Conservation (phyloP, 92 coral and sea anemone species). For the Pocillopora grandis region DNA sequence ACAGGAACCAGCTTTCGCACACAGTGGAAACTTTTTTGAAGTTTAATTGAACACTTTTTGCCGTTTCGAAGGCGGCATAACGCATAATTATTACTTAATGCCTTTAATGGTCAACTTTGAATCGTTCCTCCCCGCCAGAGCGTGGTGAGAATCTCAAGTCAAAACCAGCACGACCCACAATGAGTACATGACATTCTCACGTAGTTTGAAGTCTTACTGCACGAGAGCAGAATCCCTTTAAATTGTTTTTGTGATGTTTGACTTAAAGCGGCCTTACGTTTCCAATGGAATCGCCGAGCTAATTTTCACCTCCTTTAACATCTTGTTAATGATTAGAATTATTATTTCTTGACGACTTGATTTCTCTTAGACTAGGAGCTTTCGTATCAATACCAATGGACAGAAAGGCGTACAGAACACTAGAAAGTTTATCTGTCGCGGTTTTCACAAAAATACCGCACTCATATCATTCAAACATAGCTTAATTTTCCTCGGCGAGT, state of each 20-base stretch:
- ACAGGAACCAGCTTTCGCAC: background rate
- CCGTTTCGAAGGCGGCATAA: background rate
- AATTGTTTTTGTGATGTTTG: background rate
- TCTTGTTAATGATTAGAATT: background rate
- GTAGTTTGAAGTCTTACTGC: background rate
- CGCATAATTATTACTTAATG: conserved; percentile 19
- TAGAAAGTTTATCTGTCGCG: background rate
- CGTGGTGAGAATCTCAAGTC: background rate
- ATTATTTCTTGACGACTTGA: background rate
- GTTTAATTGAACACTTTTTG: background rate
- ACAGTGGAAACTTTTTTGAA: background rate
- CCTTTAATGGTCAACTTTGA: conserved; percentile 4
- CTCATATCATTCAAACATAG: background rate
- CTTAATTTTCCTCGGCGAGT: background rate
- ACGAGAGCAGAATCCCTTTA: background rate
- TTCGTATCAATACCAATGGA: background rate
- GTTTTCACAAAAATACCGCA: background rate
- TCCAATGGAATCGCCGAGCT: background rate
- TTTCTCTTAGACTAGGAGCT: background rate
- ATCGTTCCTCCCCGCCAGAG: background rate
- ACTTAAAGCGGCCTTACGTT: too few species aligned
- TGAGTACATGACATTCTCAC: background rate
- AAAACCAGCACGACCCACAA: conserved; percentile 23
- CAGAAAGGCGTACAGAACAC: background rate
- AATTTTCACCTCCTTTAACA: background rate